Conservation (phyloP, 2,888 invertebrate genomes). For the Gandaritis pyraliata region DNA sequence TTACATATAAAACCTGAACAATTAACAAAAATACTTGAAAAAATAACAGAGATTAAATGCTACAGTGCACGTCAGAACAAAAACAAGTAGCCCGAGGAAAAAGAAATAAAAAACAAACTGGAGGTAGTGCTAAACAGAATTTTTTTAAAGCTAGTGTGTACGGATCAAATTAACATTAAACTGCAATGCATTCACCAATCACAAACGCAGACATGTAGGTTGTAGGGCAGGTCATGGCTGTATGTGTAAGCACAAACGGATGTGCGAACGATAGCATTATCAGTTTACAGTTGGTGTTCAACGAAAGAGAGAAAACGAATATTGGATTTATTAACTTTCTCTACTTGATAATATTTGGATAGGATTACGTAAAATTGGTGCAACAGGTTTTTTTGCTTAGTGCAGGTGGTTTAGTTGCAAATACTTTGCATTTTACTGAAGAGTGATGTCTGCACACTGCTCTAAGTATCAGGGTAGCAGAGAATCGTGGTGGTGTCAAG, state of each 20-base stretch:
- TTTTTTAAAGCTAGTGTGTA: constrained; percentile 32
- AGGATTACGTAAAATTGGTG: background rate
- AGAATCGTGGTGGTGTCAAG: constrained; percentile 80
- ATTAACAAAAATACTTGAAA: background rate
- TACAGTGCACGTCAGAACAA: too few relatives aligned
- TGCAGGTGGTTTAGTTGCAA: constrained; percentile 2
- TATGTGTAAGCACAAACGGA: constrained; percentile 77
- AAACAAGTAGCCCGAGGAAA: too few relatives aligned
- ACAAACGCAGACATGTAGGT: constrained; percentile 69
- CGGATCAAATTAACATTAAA: constrained; percentile 59
- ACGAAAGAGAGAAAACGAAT: constrained; percentile 47
- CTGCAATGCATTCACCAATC: constrained; percentile 64
- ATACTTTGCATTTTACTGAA: constrained; percentile 51
- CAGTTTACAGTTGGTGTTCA: constrained; percentile 56
- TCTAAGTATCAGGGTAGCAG: constrained; percentile 76
- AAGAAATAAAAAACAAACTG: too few relatives aligned
- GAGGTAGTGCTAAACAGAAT: too few relatives aligned
- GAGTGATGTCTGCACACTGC: constrained; percentile 57
- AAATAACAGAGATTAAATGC: too few relatives aligned
- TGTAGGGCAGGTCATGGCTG: constrained; percentile 82
- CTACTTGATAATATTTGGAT: background rate
- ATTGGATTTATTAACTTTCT: constrained; percentile 38
- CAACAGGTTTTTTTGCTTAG: background rate
- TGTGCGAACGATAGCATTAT: constrained; percentile 77
- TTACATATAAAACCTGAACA: background rate